Base-by-base conservation (phyloP, 1,140 invertebrate genomes). In the Brachionus asplanchnoidis region DNA sequence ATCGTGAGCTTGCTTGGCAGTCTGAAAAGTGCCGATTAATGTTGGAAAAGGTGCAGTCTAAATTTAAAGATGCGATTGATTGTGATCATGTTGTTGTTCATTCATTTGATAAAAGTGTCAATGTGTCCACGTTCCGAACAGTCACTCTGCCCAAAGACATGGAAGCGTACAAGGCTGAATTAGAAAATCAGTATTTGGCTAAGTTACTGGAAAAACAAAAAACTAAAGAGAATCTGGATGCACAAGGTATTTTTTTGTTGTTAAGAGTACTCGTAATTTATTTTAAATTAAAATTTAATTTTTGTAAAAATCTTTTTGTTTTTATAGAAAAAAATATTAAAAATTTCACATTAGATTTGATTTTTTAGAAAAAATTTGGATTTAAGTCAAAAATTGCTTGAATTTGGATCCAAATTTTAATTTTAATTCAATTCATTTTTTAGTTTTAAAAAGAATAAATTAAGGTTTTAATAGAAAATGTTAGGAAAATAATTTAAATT, bases 11-110 rank as follows among this genome's bases (percentile, higher is more conserved):
- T 46, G 92, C 92, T 1, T 94, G 92, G 88, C 91, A 93, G 84
- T 88, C 92, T 3, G 93, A 93, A 87, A 93, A 93, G 86, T 93
- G 93, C 23, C 91, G 92, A 85, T 87, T 95, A 7, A 91, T 90
- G 11, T 89, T 94, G 20, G 88, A 92, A 26, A 95, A 96, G 88
- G 89, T 96, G 53, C 90, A 92, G 86, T 88, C 88, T 82, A 88
- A 87, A 85, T 90, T 88, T 85, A 89, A 89, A 82, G 88, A 88
- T 85, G 86, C 87, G 2, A 88, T 90, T 12, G 89, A 89, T 79
- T 90, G 88, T 87, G 89, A 90, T 40, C 78, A 87, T 23, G 88
- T 90, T 66, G 87, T 88, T 11, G 86, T 90, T 17, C 88, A 88
- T 75, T 85, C 88, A 0, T 90, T 90, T 85, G 84, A 65, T 11